Percentiles rank a stretch among this genome's conserved stretches.
phyloP scores from a whole-genome alignment of 2,113 vertebrate species.

The Gobiocypris rarus region DNA sequence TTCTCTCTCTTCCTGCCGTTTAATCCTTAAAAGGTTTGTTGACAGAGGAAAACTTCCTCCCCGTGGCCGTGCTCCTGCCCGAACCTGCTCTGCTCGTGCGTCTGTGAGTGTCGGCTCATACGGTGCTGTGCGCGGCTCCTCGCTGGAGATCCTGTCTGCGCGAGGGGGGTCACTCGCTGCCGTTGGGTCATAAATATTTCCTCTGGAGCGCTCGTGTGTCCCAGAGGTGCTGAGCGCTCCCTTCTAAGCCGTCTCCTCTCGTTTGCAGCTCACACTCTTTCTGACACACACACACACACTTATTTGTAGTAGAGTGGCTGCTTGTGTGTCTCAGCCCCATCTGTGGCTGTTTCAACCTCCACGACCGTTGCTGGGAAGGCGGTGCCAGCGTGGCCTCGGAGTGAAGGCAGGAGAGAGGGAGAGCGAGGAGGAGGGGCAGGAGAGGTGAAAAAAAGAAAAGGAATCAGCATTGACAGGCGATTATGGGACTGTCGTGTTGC shows the following conservation, averaged over 20 bases:
- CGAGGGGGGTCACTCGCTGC: constrained; percentile 57
- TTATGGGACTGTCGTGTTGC: constrained; percentile 59
- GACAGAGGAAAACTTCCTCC: constrained; percentile 66
- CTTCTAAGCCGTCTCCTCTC: constrained; percentile 5
- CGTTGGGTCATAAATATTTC: constrained; percentile 71
- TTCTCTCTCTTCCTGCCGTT: constrained; percentile 60
- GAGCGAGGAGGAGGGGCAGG: constrained; percentile 18
- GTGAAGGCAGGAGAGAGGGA: constrained; percentile 36
- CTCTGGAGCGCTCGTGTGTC: constrained; percentile 61
- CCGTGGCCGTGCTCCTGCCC: constrained; percentile 45
- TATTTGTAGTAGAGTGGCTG: constrained; percentile 70
- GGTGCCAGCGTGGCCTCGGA: constrained; percentile 74
- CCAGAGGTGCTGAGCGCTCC: constrained; percentile 35
- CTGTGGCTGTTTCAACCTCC: constrained; percentile 80
- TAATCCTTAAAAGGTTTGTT: constrained; percentile 57
- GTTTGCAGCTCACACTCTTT: constrained; percentile 44
- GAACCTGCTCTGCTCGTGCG: constrained; percentile 55
- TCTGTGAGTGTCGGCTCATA: constrained; percentile 64
- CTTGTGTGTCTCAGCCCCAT: constrained; percentile 78
- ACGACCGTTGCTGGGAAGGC: constrained; percentile 81
- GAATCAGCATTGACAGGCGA: constrained; percentile 77
- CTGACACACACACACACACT: constrained; percentile 61
- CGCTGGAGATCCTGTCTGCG: constrained; percentile 46
- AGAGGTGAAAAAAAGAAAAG: constrained; percentile 51
- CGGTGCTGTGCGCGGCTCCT: constrained; percentile 39